A percentile compares a stretch with the other conserved stretches of the same genome.
Conservation (phyloP, 2,888 invertebrate species). For the Drosophila trichaetosa region DNA sequence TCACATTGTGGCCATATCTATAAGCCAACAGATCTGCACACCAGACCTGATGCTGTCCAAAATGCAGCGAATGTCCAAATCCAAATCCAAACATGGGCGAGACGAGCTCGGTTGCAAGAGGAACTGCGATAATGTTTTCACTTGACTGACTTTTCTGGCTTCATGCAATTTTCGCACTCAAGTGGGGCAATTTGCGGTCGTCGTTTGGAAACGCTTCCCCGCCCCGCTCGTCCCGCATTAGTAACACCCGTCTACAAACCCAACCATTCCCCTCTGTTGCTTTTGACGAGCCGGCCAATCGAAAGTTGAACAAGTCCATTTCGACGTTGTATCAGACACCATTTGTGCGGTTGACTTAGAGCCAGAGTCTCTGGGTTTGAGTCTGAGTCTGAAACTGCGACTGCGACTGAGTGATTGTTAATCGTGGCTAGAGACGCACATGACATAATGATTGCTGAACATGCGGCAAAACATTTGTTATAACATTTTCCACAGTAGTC, state of each 20-base stretch:
- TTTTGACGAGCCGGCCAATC: conserved; percentile 59
- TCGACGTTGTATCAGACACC: conserved; percentile 47
- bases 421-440: conserved; percentile 41
- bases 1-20: conserved; percentile 3
- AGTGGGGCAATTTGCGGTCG: conserved; percentile 75
- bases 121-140: conserved; percentile 56
- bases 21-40: conserved; percentile 7
- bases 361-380: conserved; percentile 10
- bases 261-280: conserved; percentile 8
- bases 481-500: conserved; percentile 39
- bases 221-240: background rate
- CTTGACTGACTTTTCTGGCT: conserved; percentile 65
- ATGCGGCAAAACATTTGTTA: conserved; percentile 62
- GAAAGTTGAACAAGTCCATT: conserved; percentile 76
- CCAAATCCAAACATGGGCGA: conserved; percentile 34
- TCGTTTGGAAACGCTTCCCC: conserved; percentile 54
- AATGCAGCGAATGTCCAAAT: conserved; percentile 42
- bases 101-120: conserved; percentile 18
- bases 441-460: conserved; percentile 71
- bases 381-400: conserved; percentile 16
- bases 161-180: conserved; percentile 75
- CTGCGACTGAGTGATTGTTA: conserved; percentile 59
- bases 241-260: background rate
- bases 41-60: conserved; percentile 27
- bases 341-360: conserved; percentile 40